Conservation (phyloP, 2,113 vertebrate genomes). For the Emydura subglobosa region DNA sequence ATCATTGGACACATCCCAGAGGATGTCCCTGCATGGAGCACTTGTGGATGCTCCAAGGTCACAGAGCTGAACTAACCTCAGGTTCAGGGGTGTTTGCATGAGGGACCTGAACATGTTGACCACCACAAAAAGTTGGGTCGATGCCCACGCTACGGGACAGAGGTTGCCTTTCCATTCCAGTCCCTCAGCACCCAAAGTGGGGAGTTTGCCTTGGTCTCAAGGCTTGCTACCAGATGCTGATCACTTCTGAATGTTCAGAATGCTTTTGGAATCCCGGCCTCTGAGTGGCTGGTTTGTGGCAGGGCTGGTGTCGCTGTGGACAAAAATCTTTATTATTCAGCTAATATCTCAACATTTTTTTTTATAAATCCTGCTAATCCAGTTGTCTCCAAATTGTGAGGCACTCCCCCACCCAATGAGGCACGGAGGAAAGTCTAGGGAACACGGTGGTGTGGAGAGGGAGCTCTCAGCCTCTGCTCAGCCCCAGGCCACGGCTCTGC, state of each 20-base stretch:
- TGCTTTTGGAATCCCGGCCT: background rate
- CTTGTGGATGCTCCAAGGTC: background rate
- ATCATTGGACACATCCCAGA: no score
- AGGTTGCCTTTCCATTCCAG: background rate
- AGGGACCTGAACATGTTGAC: no score
- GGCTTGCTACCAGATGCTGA: background rate
- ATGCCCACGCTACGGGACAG: background rate
- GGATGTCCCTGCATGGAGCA: background rate
- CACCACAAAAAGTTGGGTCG: background rate
- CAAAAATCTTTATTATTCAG: background rate
- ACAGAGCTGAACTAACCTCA: background rate
- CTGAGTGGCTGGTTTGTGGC: background rate
- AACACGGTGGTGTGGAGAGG: no score
- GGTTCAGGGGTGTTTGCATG: background rate
- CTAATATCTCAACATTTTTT: background rate
- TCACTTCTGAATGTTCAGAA: background rate
- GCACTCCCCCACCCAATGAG: no score
- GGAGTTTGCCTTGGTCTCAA: background rate
- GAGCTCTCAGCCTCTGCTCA: no score
- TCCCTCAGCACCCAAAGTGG: background rate
- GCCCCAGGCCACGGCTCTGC: no score
- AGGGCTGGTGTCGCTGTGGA: background rate
- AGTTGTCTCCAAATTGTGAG: no score
- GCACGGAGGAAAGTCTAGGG: no score
- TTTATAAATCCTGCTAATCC: background rate